Conservation (phyloP, 2,888 invertebrate species). For the Monopis laevigella region DNA sequence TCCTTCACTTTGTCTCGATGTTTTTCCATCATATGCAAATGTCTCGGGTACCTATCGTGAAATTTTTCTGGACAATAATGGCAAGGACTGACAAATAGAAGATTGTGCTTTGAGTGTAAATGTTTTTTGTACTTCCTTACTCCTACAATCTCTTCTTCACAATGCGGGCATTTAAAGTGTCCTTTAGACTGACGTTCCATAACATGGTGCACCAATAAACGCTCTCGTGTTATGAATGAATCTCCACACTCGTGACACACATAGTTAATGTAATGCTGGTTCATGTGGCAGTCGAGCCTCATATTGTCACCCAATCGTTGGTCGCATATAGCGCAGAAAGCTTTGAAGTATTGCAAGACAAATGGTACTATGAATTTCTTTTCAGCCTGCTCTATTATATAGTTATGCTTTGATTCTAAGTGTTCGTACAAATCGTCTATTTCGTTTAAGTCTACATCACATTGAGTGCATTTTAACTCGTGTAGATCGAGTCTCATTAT, state of each 20-base stretch:
- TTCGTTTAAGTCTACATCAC: background rate
- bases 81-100: constrained; percentile 24
- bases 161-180: background rate
- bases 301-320: too few relatives aligned
- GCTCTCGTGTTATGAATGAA: constrained; percentile 26
- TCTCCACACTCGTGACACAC: constrained; percentile 46
- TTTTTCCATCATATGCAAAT: constrained; percentile 27
- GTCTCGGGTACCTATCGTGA: constrained; percentile 23
- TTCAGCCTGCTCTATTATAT: too few relatives aligned
- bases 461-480: constrained; percentile 6
- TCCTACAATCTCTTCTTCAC: background rate
- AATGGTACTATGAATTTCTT: too few relatives aligned
- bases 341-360: too few relatives aligned
- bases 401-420: too few relatives aligned
- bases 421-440: too few relatives aligned
- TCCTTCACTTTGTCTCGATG: constrained; percentile 32
- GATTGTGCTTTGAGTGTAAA: background rate
- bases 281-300: constrained; percentile 38
- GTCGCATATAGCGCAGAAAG: too few relatives aligned
- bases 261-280: constrained; percentile 40
- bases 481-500: constrained; percentile 4
- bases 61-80: constrained; percentile 32
- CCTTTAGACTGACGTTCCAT: too few relatives aligned
- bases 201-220: constrained; percentile 43
- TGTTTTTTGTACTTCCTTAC: background rate